Conservation (phyloP, 1,140 invertebrate genomes). For the Drosophila serrata region DNA sequence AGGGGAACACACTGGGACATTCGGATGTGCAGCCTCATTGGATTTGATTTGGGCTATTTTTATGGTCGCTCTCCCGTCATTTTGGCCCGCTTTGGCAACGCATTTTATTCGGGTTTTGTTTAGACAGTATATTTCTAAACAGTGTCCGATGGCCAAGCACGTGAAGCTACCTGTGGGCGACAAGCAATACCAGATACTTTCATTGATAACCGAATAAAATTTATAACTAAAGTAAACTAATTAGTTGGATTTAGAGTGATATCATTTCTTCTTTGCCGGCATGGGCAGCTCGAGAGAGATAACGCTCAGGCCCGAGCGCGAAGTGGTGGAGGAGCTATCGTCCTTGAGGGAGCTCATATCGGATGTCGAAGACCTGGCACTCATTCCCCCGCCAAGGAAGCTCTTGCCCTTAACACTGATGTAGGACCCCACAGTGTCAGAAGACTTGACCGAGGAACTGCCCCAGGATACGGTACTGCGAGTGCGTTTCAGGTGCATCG, state of each 20-base stretch:
- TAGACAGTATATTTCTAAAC: conserved; percentile 68
- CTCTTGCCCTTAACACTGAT: conserved; percentile 45
- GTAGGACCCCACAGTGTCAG: conserved; percentile 38
- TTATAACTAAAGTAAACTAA: not conserved
- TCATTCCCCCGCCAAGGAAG: conserved; percentile 25
- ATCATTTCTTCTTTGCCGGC: conserved; percentile 43
- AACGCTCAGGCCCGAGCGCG: conserved; percentile 52
- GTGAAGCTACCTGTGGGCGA: conserved; percentile 22
- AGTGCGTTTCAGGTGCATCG: conserved; percentile 63
- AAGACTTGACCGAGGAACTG: conserved; percentile 60
- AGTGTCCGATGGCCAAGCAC: conserved; percentile 52
- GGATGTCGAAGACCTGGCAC: conserved; percentile 57
- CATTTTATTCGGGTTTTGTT: conserved; percentile 56
- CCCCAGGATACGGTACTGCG: conserved; percentile 69
- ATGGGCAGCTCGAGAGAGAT: conserved; percentile 66
- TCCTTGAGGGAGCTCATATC: conserved; percentile 52
- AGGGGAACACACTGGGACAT: conserved; percentile 6
- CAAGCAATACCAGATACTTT: conserved; percentile 1
- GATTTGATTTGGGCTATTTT: conserved; percentile 54
- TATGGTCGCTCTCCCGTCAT: conserved; percentile 28
- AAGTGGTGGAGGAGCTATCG: conserved; percentile 35
- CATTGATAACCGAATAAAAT: conserved; percentile 10
- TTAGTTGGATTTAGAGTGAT: not conserved
- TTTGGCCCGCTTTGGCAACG: conserved; percentile 19
- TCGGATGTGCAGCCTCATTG: conserved; percentile 14